Conservation (phyloP, 2,113 vertebrate genomes). For the Heptranchias perlo region DNA sequence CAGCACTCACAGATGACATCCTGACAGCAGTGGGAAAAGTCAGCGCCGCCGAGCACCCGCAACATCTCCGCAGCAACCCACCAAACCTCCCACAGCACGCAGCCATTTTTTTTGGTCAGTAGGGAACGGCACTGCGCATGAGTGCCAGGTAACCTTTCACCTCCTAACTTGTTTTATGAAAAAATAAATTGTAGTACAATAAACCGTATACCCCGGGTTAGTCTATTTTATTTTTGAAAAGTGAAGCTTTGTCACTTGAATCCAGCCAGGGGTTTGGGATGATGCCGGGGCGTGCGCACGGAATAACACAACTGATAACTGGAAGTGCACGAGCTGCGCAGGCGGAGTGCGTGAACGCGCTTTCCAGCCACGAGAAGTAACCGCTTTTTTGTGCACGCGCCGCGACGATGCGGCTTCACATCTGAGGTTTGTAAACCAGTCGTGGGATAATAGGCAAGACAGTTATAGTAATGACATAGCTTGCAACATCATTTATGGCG, state of each 20-base stretch:
- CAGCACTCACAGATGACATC: constrained; percentile 6
- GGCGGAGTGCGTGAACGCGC: neutral
- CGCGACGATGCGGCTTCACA: no score
- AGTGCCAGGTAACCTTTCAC: neutral
- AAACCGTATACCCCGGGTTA: neutral
- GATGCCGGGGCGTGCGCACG: neutral
- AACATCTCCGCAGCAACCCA: constrained; percentile 48
- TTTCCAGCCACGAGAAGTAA: neutral
- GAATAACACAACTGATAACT: neutral
- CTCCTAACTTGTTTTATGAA: neutral
- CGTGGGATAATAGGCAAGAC: neutral
- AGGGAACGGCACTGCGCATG: neutral
- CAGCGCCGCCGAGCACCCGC: constrained; percentile 38
- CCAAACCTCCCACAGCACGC: constrained; percentile 46
- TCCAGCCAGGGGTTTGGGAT: neutral
- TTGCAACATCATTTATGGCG: neutral
- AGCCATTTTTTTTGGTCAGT: constrained; percentile 53
- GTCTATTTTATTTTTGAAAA: no score
- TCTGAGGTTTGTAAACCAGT: neutral
- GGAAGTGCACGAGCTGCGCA: neutral
- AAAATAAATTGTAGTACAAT: neutral
- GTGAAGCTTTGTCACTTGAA: neutral
- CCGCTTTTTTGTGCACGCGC: neutral
- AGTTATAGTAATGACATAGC: neutral
- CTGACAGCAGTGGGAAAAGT: constrained; percentile 3